Percentiles rank a stretch among this genome's conserved stretches.
Evolutionary conservation across 2,113 vertebrate genomes (phyloP).

Genomic region (Diglossa brunneiventris): DNA sequence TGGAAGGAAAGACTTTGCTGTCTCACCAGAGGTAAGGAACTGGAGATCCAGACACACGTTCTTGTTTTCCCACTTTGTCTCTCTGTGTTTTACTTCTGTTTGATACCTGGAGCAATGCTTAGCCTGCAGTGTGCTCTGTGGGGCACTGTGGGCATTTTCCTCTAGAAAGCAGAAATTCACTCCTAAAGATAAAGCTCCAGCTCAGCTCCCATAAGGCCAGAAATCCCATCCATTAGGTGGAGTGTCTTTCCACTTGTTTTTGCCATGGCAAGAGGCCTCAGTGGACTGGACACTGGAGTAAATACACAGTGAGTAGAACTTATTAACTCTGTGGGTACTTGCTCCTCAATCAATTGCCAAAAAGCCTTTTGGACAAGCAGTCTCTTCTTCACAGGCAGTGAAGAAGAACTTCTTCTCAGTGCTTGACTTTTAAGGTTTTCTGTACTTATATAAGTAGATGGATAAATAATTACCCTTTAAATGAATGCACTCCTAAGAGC

Average conservation of each 20-base stretch:
- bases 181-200: neutral
- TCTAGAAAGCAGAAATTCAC: neutral
- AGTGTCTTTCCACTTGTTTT: neutral
- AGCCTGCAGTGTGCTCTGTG: neutral
- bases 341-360: neutral
- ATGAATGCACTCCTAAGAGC: neutral
- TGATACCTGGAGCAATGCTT: neutral
- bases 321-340: neutral
- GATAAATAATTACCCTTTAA: neutral
- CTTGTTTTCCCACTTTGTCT: neutral
- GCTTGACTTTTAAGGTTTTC: neutral
- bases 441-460: neutral
- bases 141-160: neutral
- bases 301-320: neutral
- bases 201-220: neutral
- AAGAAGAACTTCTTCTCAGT: neutral
- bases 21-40: constrained; percentile 43
- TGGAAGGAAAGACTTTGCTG: constrained; percentile 43
- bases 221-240: neutral
- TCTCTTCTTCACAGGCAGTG: neutral
- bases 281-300: neutral
- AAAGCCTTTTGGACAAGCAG: neutral
- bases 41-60: neutral
- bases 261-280: neutral
- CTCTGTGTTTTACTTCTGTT: rapidly evolving